Evolutionary conservation across 2,797 vertebrate genomes (phyloP).

Genomic region (Lepus townsendii): DNA sequence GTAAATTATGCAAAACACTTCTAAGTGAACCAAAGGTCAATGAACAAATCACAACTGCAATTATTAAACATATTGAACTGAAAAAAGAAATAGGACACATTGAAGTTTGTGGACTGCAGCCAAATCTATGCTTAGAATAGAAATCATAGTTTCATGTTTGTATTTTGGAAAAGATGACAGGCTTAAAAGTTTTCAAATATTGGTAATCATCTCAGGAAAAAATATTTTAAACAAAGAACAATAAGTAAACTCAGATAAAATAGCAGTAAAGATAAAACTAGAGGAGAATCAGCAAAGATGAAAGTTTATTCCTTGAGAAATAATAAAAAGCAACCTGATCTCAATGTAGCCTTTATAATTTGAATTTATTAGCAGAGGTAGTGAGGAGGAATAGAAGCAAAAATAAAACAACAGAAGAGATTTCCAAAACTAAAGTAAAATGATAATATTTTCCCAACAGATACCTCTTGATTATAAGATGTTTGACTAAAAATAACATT

Average conservation of each 20-base stretch:
- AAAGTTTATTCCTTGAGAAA: not conserved
- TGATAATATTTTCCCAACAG: constrained; percentile 1
- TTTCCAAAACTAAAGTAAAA: constrained; percentile 34
- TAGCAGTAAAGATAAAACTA: not conserved
- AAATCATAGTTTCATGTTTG: not conserved
- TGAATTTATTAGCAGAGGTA: not conserved
- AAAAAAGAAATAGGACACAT: not conserved
- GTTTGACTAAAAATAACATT: not conserved
- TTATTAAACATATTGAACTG: constrained; percentile 4
- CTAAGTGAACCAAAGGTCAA: not conserved
- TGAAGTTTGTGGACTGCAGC: not conserved
- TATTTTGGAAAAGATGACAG: not conserved
- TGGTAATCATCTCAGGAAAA: not conserved
- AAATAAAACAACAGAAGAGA: not conserved
- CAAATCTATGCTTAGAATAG: not conserved
- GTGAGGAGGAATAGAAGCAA: not conserved
- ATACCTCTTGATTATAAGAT: constrained; percentile 13
- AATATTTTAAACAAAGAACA: not conserved
- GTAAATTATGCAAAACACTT: constrained; percentile 3
- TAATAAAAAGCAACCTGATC: not conserved
- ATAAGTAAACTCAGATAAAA: not conserved
- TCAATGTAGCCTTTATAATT: not conserved
- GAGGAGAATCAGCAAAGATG: not conserved
- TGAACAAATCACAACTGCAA: not conserved
- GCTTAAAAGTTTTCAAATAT: not conserved